A percentile compares a stretch with the other conserved stretches of the same genome.
Evolutionary conservation across 2,113 vertebrate genomes (phyloP).

Genomic region (Atherinomorus stipes): DNA sequence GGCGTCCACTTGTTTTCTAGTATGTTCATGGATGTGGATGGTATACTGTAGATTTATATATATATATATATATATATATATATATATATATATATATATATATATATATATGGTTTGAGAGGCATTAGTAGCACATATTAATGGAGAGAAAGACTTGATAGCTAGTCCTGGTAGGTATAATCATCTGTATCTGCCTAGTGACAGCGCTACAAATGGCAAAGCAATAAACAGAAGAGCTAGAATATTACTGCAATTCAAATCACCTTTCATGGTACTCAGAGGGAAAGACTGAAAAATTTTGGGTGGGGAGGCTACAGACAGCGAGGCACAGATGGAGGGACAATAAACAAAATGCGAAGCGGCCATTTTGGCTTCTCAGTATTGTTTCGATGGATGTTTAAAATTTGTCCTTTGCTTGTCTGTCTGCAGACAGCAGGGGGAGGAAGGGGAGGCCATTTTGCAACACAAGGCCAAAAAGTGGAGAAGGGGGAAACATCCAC

Average conservation of each 20-base stretch:
- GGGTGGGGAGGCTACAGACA: neutral
- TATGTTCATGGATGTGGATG: too few relatives aligned
- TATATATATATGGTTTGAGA: too few relatives aligned
- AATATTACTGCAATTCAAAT: slow-evolving; percentile 22
- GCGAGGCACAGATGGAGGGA: slow-evolving; percentile 9
- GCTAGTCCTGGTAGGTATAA: too few relatives aligned
- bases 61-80: too few relatives aligned
- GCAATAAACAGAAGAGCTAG: slow-evolving; percentile 34
- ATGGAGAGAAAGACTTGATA: too few relatives aligned
- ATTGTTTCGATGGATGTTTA: slow-evolving; percentile 37
- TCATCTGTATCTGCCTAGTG: slow-evolving; percentile 16
- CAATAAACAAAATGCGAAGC: slow-evolving; percentile 22
- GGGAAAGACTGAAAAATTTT: neutral
- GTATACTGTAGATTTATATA: too few relatives aligned
- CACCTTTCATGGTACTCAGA: neutral
- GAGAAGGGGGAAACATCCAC: slow-evolving; percentile 18
- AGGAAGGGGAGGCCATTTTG: slow-evolving; percentile 70
- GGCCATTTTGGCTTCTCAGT: slow-evolving; percentile 51
- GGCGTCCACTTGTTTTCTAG: too few relatives aligned
- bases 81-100: too few relatives aligned
- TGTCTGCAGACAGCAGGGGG: slow-evolving; percentile 42
- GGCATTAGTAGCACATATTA: too few relatives aligned
- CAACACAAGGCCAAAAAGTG: slow-evolving; percentile 51
- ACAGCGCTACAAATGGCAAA: slow-evolving; percentile 35
- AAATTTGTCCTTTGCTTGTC: slow-evolving; percentile 58